Percentiles rank a stretch among this genome's conserved stretches.
Conservation (phyloP, 1,140 invertebrate genomes). For the Leguminivora glycinivorella region DNA sequence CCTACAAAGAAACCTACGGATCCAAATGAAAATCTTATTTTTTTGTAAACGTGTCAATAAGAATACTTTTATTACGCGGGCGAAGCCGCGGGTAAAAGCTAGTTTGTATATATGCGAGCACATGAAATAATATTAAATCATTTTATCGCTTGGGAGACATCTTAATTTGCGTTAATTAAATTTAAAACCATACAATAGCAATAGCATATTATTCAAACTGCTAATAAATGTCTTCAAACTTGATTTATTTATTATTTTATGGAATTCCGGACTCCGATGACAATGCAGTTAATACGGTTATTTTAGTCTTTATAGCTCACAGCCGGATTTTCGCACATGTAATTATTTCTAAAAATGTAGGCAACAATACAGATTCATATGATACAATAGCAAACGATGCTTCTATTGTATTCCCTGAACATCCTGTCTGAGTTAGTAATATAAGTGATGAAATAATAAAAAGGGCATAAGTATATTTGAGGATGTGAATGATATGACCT, state of each 20-base stretch:
- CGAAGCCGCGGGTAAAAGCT: too few species aligned
- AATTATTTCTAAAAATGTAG: constrained; percentile 19
- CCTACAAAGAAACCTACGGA: too few species aligned
- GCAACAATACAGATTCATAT: constrained; percentile 15
- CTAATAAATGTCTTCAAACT: background rate
- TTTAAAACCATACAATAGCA: background rate
- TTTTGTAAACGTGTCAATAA: too few species aligned
- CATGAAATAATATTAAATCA: too few species aligned
- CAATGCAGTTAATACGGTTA: constrained; percentile 15
- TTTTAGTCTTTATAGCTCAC: background rate
- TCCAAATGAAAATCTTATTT: too few species aligned
- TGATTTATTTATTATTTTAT: background rate
- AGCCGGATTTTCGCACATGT: constrained; percentile 24
- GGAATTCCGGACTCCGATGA: background rate
- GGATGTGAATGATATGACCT: background rate
- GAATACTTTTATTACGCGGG: too few species aligned
- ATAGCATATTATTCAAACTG: background rate
- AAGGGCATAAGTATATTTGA: background rate
- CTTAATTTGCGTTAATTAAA: background rate
- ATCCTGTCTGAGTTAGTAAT: constrained; percentile 13
- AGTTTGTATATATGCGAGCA: too few species aligned
- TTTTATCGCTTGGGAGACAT: background rate
- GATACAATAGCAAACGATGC: constrained; percentile 22
- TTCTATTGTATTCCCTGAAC: constrained; percentile 21
- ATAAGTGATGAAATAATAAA: background rate